Evolutionary conservation across 2,888 invertebrate genomes (phyloP), one percentile per base, ranked within the genome.

Genomic region (Hoplodrina blanda): DNA sequence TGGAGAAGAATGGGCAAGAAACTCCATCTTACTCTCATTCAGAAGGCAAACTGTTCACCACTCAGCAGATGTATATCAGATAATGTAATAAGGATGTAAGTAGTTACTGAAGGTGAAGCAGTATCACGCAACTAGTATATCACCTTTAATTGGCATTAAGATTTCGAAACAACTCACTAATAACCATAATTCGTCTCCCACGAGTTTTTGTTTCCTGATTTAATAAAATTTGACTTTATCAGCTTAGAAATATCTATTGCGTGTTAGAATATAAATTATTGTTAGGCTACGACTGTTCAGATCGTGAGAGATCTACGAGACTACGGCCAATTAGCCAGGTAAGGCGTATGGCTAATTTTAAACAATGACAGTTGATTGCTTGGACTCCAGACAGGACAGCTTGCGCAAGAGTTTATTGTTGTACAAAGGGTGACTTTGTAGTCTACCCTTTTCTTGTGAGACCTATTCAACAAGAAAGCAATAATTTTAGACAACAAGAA

Each of bases 121-220:
- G 17, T 37, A 64, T 46, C 30, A 65, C 53, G 44, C 55, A 75
- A 57, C 63, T 75, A 73, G 77, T 82, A 78, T 83, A 87, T 76
- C 80, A 74, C 74, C 19, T 67, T 73, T 67, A 82, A 71, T 83
- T 79, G 71, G 59, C 71, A 76, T 84, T 76, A 77, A 71, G 80
- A 88, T 82, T 80, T 83, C 82, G 69, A 78, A 78, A 87, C 87
- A 86, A 84, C 83, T 68, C 62, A 62, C 69, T 74, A 72, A 81
- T 85, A 76, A 84, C 65, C 77, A 84, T 84, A 74, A 79, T 84
- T 57, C 37, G 63, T 60, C 76, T 92, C 92, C 86, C 92, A 92
- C 92, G 92, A 82, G 82, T 88, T 90, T 88, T 89, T 86, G 87
- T 88, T 92, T 92, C 92, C 92, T 91, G 90, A 85, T 89, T 88